Percentiles rank a stretch among this genome's conserved stretches.
phyloP scores from a whole-genome alignment of 1,140 invertebrate species.

The Drosophila chauvacae region DNA sequence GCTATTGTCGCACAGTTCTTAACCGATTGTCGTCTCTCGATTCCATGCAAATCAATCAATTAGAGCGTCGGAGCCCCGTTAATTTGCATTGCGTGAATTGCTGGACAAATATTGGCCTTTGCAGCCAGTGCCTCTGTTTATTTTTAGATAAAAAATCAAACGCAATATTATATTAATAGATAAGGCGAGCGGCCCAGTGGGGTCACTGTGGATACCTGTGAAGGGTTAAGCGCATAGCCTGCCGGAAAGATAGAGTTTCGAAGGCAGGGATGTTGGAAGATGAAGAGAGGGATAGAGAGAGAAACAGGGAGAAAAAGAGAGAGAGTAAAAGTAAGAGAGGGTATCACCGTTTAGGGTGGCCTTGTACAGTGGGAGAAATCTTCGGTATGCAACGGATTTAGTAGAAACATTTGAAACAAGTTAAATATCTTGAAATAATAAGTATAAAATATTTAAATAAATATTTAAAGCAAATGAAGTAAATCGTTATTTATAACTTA shows the following conservation, averaged over 20 bases:
- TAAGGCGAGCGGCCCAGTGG: conserved; percentile 10
- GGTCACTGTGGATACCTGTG: not conserved
- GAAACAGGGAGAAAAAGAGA: not conserved
- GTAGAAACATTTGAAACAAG: no score
- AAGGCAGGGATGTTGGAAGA: conserved; percentile 10
- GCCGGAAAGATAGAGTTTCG: conserved; percentile 10
- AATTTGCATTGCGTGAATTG: conserved; percentile 71
- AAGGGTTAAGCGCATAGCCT: conserved; percentile 31
- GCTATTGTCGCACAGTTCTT: conserved; percentile 30
- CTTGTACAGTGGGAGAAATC: conserved; percentile 10
- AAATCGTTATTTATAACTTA: not conserved
- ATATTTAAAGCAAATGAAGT: no score
- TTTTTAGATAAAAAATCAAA: conserved; percentile 39
- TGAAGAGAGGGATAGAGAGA: not conserved
- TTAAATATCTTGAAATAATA: not conserved
- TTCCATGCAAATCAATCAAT: conserved; percentile 67
- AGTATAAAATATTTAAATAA: not conserved
- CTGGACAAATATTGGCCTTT: conserved; percentile 45
- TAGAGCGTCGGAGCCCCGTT: conserved; percentile 47
- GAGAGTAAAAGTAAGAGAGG: conserved; percentile 17
- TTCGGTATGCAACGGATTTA: no score
- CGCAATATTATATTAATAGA: conserved; percentile 49
- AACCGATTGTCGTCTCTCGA: conserved; percentile 31
- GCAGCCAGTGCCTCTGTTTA: conserved; percentile 26
- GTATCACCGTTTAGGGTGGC: conserved; percentile 45